A percentile compares a stretch with the other conserved stretches of the same genome.
These are phyloP conservation scores for Pogona vitticeps DNA, from an alignment of 2,113 vertebrate genomes.

Conservation along the genomic window DNA sequence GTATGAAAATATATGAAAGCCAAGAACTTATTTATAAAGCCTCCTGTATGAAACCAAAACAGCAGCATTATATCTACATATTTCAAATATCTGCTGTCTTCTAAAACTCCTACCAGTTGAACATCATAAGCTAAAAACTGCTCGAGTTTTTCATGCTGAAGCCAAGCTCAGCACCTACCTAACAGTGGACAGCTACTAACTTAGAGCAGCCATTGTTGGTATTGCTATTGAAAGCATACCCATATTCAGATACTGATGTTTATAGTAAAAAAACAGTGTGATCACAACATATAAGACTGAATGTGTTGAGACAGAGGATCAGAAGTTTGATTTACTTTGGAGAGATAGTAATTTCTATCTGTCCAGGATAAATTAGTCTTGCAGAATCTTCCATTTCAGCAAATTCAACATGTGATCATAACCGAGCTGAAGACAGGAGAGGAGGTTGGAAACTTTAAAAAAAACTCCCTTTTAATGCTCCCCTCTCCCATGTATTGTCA, in stretches of 20 bases:
- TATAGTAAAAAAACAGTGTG: background rate
- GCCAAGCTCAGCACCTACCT: background rate
- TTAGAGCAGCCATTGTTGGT: background rate
- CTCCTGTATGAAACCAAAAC: background rate
- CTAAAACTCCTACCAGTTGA: too few relatives aligned
- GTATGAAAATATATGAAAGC: background rate
- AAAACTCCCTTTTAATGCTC: too few relatives aligned
- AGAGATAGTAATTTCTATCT: too few relatives aligned
- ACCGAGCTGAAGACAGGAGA: too few relatives aligned
- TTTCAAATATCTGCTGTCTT: background rate
- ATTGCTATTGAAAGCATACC: background rate
- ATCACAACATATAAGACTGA: background rate
- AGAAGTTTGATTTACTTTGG: too few relatives aligned
- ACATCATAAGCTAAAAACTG: background rate
- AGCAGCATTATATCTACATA: background rate
- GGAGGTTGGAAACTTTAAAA: background rate
- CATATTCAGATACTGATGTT: background rate
- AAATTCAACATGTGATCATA: too few relatives aligned
- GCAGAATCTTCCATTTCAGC: too few relatives aligned
- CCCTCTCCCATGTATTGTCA: background rate
- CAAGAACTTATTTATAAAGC: too few relatives aligned
- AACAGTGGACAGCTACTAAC: background rate
- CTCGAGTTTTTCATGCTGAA: background rate
- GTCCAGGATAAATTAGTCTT: background rate
- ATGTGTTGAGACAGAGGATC: background rate